Evolutionary conservation across 2,888 invertebrate genomes (phyloP).

Genomic region (Apomyelois bistriatella): DNA sequence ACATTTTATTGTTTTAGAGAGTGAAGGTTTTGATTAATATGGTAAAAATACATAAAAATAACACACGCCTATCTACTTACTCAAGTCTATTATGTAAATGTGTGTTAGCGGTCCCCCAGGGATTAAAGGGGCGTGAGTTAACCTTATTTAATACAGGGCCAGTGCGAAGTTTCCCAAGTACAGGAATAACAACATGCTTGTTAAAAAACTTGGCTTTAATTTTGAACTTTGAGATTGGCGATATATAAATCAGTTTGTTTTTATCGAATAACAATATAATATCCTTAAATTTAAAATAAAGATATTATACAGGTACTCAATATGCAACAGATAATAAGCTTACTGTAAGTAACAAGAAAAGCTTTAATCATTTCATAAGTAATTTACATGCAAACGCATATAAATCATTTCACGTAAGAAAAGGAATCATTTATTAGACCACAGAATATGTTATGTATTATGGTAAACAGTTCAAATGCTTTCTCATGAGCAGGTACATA

Average conservation of each 20-base stretch:
- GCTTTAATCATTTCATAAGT: neutral
- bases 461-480: no score
- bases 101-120: neutral
- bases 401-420: neutral
- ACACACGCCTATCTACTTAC: neutral
- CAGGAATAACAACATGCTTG: neutral
- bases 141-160: neutral
- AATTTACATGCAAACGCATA: neutral
- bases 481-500: no score
- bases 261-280: no score
- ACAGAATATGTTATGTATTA: neutral
- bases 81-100: slow-evolving; percentile 1
- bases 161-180: slow-evolving; percentile 3
- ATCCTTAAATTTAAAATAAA: no score
- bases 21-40: no score
- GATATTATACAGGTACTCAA: no score
- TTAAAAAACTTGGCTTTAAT: neutral
- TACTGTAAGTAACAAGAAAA: neutral
- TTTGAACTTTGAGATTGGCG: neutral
- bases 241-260: no score
- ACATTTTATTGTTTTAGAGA: no score
- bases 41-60: neutral
- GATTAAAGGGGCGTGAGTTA: neutral
- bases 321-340: no score
- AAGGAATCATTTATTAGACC: neutral